Conservation (phyloP, 2,797 vertebrate genomes). For the Lerista edwardsae region DNA sequence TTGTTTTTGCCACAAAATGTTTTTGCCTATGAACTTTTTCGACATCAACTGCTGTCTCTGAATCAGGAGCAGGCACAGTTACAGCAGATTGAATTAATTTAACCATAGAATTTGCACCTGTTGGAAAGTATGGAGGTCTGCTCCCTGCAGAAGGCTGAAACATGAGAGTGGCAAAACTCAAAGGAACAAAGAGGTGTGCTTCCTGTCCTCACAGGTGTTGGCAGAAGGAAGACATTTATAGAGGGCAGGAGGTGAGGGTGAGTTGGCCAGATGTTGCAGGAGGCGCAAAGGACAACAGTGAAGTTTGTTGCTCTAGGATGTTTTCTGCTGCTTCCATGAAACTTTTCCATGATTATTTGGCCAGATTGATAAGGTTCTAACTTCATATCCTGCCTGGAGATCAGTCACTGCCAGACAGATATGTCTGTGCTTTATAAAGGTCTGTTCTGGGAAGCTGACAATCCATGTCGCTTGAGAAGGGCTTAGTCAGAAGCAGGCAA, state of each 20-base stretch:
- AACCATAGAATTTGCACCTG: accelerated
- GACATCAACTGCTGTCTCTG: background rate
- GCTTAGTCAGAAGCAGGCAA: no score
- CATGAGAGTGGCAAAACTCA: background rate
- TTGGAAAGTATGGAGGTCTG: background rate
- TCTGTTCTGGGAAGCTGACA: no score
- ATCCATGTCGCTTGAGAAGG: no score
- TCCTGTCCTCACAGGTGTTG: background rate
- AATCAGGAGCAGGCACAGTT: background rate
- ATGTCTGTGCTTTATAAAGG: no score
- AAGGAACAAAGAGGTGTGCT: background rate
- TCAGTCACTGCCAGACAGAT: no score
- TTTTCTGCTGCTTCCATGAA: background rate
- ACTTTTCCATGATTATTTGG: background rate
- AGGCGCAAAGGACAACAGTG: background rate
- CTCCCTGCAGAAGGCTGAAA: background rate
- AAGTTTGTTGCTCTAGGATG: background rate
- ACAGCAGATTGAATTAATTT: background rate
- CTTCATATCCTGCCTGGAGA: background rate
- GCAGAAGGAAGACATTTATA: background rate
- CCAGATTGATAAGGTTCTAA: background rate
- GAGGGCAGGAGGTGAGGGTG: background rate
- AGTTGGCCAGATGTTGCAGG: background rate
- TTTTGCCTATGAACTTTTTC: background rate
- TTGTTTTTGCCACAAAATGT: background rate